phyloP scores from a whole-genome alignment of 2,113 vertebrate species.

The Nycticryphes semicollaris region DNA sequence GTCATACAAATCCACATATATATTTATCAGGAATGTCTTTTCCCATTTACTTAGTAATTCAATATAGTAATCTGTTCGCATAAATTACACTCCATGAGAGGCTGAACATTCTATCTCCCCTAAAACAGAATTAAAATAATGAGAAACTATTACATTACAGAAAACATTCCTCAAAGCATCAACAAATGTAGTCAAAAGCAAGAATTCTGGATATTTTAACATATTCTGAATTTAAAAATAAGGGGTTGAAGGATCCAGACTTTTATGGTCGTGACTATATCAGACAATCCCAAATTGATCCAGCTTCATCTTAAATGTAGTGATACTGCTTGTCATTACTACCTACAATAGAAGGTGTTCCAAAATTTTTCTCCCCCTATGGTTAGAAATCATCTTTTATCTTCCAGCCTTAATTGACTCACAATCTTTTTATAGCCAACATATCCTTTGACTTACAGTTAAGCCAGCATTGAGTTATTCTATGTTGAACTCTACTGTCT shows the following conservation, averaged over 20 bases:
- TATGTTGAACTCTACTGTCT: not conserved
- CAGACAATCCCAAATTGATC: not conserved
- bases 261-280: not conserved
- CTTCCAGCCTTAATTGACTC: not conserved
- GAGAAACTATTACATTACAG: conserved; percentile 16
- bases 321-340: not conserved
- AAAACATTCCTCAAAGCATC: conserved; percentile 1
- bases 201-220: not conserved
- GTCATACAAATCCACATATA: not conserved
- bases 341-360: not conserved
- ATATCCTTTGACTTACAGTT: not conserved
- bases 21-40: conserved; percentile 30
- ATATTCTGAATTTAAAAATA: not conserved
- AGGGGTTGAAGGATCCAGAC: not conserved
- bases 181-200: not conserved
- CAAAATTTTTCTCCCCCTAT: not conserved
- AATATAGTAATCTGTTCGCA: not conserved
- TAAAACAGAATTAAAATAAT: conserved; percentile 1
- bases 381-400: not conserved
- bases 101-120: not conserved
- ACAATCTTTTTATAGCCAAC: not conserved
- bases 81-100: not conserved
- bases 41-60: conserved; percentile 20
- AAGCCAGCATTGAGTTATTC: not conserved
- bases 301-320: not conserved